Evolutionary conservation across 1,140 invertebrate species (phyloP).

Genomic region (Cylas formicarius): DNA sequence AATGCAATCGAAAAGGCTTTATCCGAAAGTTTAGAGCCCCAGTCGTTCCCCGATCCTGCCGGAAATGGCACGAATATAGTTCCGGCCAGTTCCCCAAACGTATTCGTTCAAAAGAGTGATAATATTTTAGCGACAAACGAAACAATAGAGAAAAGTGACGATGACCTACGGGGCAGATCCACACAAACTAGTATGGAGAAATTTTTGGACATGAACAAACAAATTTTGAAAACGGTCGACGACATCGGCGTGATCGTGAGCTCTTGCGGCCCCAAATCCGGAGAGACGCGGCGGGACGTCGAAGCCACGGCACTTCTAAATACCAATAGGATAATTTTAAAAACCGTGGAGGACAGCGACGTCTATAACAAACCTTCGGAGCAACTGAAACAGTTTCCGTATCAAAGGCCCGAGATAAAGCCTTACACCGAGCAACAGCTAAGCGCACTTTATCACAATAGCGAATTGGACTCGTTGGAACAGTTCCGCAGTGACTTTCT

Average conservation of each 20-base stretch:
- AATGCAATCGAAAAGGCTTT: no score
- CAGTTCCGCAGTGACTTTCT: conserved; percentile 45
- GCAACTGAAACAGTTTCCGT: neutral
- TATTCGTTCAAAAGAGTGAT: no score
- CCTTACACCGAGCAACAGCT: conserved; percentile 49
- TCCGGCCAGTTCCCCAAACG: no score
- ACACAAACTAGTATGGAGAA: conserved; percentile 9
- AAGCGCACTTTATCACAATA: conserved; percentile 49
- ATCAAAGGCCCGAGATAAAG: conserved; percentile 18
- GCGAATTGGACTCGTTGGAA: conserved; percentile 44
- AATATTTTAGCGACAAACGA: no score
- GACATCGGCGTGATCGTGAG: conserved; percentile 13
- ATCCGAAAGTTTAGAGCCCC: no score
- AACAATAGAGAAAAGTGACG: no score
- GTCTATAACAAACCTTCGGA: conserved; percentile 4
- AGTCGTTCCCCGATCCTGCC: no score
- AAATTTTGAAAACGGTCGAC: conserved; percentile 16
- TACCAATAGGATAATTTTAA: no score
- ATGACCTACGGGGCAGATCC: neutral
- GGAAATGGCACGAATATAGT: no score
- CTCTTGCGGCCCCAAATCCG: no score
- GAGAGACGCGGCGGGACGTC: no score
- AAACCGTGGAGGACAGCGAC: conserved; percentile 15
- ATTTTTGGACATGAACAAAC: conserved; percentile 16
- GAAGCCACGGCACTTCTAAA: no score